phyloP scores from a whole-genome alignment of 92 coral and sea anemone species.

The Porites cylindrica region DNA sequence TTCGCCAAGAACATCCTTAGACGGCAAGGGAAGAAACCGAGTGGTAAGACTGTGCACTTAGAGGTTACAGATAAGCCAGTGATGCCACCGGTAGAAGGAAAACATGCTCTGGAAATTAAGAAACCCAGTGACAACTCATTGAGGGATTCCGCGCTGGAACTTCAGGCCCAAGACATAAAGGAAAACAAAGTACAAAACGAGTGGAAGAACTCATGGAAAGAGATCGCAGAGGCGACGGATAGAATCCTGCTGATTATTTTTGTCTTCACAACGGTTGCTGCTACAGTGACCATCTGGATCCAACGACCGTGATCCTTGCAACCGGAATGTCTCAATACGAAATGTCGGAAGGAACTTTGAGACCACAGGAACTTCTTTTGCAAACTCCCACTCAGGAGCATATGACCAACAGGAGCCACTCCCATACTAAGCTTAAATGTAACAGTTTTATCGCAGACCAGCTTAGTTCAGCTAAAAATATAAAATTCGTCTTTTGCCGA shows the following conservation, averaged over 20 bases:
- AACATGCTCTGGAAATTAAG: background rate
- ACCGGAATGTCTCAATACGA: too few species aligned
- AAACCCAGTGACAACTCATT: background rate
- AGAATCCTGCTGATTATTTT: constrained; percentile 66
- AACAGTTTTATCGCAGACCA: too few species aligned
- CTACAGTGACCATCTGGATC: constrained; percentile 8
- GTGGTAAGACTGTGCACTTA: constrained; percentile 8
- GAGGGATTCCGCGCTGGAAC: constrained; percentile 22
- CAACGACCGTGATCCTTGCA: background rate
- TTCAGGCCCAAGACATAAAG: constrained; percentile 34
- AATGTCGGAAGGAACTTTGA: too few species aligned
- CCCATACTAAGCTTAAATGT: too few species aligned
- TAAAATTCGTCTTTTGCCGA: too few species aligned
- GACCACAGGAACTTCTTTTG: too few species aligned
- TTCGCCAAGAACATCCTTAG: constrained; percentile 26
- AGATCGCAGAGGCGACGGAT: constrained; percentile 71
- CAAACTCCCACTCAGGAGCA: too few species aligned
- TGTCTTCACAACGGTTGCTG: background rate
- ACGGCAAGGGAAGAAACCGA: constrained; percentile 24
- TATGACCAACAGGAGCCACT: too few species aligned
- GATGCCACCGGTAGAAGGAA: constrained; percentile 2
- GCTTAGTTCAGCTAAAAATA: too few species aligned
- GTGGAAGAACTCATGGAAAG: constrained; percentile 74
- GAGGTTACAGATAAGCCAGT: background rate
- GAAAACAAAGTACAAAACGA: constrained; percentile 43